Evolutionary conservation across 2,113 vertebrate species (phyloP).

Genomic region (Mesocricetus auratus): DNA sequence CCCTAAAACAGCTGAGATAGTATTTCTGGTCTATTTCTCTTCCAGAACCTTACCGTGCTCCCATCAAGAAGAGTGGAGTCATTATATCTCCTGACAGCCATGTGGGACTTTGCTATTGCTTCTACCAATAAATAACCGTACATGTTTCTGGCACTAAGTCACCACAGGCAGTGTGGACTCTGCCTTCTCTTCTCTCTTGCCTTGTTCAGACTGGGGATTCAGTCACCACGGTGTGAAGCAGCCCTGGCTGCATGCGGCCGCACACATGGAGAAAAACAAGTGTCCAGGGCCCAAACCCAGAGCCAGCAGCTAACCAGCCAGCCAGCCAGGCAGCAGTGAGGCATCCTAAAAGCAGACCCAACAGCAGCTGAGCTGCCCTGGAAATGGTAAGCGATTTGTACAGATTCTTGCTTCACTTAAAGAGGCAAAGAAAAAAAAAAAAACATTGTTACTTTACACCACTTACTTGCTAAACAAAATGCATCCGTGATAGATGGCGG

Average conservation of each 20-base stretch:
- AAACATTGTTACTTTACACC: neutral
- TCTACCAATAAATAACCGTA: neutral
- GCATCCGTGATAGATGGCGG: neutral
- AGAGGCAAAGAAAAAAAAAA: neutral
- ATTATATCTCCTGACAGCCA: neutral
- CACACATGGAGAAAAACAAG: neutral
- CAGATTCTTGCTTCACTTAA: neutral
- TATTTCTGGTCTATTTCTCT: constrained; percentile 15
- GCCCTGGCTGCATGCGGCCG: too few relatives aligned
- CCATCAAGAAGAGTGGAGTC: neutral
- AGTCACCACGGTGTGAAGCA: neutral
- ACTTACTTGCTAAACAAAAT: neutral
- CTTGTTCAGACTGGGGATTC: neutral
- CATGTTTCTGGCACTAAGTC: neutral
- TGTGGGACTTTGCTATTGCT: neutral
- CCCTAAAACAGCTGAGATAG: neutral
- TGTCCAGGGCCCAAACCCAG: neutral
- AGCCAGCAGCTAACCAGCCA: neutral
- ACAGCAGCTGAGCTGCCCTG: neutral
- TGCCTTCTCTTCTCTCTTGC: neutral
- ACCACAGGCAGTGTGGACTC: neutral
- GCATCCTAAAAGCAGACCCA: neutral
- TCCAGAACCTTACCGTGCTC: neutral
- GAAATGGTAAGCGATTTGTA: neutral
- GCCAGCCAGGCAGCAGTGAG: neutral